Evolutionary conservation across 2,797 vertebrate species (phyloP), one percentile per base, ranked within the genome.

Genomic region (Myotis findleyi): DNA sequence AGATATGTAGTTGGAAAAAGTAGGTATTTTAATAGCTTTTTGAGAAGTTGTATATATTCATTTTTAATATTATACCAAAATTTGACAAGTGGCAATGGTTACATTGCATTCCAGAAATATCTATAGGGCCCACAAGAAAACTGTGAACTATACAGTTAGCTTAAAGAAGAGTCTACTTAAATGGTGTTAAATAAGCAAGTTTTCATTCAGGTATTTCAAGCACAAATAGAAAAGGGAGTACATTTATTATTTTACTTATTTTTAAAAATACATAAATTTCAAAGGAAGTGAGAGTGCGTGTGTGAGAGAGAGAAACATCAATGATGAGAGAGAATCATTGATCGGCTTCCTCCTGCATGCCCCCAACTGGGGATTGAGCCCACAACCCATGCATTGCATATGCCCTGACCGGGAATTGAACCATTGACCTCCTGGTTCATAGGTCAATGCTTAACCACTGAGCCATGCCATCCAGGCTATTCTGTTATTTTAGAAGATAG

Each of bases 1-100:
- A 68, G 68, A 44, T 41, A 75, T 1, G 5, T 73, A 75, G 16
- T 91, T 86, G 18, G 49, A 55, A 77, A 86, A 87, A n/a, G 44
- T 91, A 41, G 17, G 64, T 33, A n/a, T 69, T 89, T 66, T 66
- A 38, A 55, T 72, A 89, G 17, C 3, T 38, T 90, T 95, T 92
- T 82, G n/a, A 62, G 80, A 82, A 49, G 25, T 64, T 87, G 18
- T 85, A 21, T 53, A 5, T 92, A 21, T 83, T 93, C 23, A 47
- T 73, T 75, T 92, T 92, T 95, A 59, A 36, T 91, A 55, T 9
- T 83, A 86, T 8, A 91, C 72, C 62, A 93, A 93, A 94, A 93
- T 86, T 93, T 23, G 21, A 89, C 47, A 94, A 87, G 55, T 69
- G 72, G 66, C 33, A 62, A 62, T 62, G 25, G 57, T 30, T 79